Evolutionary conservation across 2,113 vertebrate genomes (phyloP).

Genomic region (Neofelis nebulosa): DNA sequence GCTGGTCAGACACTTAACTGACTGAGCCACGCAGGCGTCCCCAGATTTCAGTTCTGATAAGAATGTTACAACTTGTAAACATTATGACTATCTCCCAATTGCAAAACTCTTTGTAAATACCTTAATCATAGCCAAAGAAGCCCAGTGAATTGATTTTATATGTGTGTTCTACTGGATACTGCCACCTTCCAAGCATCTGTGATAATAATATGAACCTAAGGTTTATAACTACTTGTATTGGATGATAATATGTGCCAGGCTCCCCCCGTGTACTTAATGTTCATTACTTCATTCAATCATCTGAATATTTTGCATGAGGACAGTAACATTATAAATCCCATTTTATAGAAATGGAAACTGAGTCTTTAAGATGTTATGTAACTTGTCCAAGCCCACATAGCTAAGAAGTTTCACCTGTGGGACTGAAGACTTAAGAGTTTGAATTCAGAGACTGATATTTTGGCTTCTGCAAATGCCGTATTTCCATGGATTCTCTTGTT

Average conservation of each 20-base stretch:
- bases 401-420: neutral
- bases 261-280: neutral
- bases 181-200: neutral
- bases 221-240: neutral
- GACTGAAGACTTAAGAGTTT: neutral
- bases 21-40: too few relatives aligned
- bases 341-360: neutral
- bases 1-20: too few relatives aligned
- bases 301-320: neutral
- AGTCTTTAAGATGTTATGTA: neutral
- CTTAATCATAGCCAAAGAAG: neutral
- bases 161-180: neutral
- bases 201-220: neutral
- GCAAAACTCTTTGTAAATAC: neutral
- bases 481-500: neutral
- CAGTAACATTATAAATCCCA: neutral
- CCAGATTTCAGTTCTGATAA: constrained; percentile 38
- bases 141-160: neutral
- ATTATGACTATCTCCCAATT: neutral
- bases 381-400: neutral
- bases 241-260: neutral
- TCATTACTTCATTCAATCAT: neutral
- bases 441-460: neutral
- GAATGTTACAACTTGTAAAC: neutral
- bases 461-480: neutral